Percentiles rank a stretch among this genome's conserved stretches.
Conservation (phyloP, 2,113 vertebrate species). For the Phrynocephalus versicolor region DNA sequence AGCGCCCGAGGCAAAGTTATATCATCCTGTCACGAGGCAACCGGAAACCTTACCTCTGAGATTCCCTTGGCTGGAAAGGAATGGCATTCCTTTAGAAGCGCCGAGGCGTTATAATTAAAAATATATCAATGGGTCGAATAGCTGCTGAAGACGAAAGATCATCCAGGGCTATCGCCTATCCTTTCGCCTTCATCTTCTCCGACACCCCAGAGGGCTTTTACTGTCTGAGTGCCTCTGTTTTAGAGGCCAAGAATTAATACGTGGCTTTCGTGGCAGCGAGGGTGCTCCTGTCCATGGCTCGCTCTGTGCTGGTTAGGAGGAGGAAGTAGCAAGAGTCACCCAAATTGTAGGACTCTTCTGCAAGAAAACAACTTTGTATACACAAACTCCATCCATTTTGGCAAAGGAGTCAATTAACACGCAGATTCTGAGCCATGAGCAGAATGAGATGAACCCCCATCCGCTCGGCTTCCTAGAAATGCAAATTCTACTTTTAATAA, state of each 20-base stretch:
- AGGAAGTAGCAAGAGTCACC: not conserved
- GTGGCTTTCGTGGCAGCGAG: conserved; percentile 40
- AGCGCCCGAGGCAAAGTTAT: conserved; percentile 68
- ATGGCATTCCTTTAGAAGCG: conserved; percentile 51
- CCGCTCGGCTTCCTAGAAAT: conserved; percentile 38
- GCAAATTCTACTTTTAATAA: conserved; percentile 53
- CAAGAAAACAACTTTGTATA: conserved; percentile 1
- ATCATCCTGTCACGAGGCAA: conserved; percentile 70
- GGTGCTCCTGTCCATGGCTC: not conserved
- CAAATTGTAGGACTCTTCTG: not conserved
- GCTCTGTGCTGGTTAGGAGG: not conserved
- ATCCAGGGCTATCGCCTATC: conserved; percentile 36
- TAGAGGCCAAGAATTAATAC: conserved; percentile 15
- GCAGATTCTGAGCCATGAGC: conserved; percentile 47
- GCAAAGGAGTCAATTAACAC: conserved; percentile 39
- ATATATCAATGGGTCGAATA: conserved; percentile 57
- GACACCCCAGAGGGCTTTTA: conserved; percentile 15
- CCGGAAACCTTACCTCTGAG: conserved; percentile 60
- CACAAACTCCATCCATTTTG: conserved; percentile 17
- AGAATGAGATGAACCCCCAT: conserved; percentile 25
- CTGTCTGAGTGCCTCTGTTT: conserved; percentile 15
- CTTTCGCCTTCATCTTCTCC: not conserved
- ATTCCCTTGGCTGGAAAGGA: conserved; percentile 53
- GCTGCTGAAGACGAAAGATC: conserved; percentile 42
- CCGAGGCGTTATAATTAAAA: conserved; percentile 68